Evolutionary conservation across 2,888 invertebrate genomes (phyloP).

Genomic region (Ochlodes sylvanus): DNA sequence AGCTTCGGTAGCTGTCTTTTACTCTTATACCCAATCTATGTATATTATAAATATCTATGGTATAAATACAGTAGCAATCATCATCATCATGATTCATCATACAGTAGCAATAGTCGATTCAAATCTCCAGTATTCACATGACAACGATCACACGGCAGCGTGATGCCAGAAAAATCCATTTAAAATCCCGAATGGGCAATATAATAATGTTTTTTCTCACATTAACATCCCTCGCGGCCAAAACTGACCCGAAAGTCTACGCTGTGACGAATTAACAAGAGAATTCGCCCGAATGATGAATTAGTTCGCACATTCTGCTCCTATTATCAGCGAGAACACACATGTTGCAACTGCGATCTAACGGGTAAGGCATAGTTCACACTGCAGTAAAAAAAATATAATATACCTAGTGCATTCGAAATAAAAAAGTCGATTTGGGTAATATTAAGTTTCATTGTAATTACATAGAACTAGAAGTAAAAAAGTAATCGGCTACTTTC

Average conservation of each 20-base stretch:
- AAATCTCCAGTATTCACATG: slow-evolving; percentile 1
- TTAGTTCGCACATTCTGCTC: slow-evolving; percentile 61
- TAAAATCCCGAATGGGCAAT: slow-evolving; percentile 45
- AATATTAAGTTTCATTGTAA: too few relatives aligned
- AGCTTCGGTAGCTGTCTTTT: too few relatives aligned
- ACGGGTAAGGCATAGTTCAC: slow-evolving; percentile 12
- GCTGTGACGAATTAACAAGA: slow-evolving; percentile 78
- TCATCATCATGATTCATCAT: too few relatives aligned
- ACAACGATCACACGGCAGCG: slow-evolving; percentile 34
- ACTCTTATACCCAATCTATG: too few relatives aligned
- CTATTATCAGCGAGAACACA: slow-evolving; percentile 49
- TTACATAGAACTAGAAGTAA: too few relatives aligned
- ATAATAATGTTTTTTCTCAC: slow-evolving; percentile 55
- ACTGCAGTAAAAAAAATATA: background rate
- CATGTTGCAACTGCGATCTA: slow-evolving; percentile 29
- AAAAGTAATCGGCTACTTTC: too few relatives aligned
- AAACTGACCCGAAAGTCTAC: slow-evolving; percentile 64
- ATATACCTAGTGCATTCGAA: too few relatives aligned
- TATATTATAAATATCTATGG: too few relatives aligned
- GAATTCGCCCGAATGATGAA: slow-evolving; percentile 70
- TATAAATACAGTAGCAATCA: too few relatives aligned
- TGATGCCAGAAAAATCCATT: slow-evolving; percentile 38
- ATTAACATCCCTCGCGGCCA: slow-evolving; percentile 54
- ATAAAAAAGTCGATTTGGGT: too few relatives aligned
- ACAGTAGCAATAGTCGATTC: slow-evolving; percentile 10